A percentile compares a stretch with the other conserved stretches of the same genome.
Conservation (phyloP, 1,140 invertebrate genomes). For the Conus betulinus region DNA sequence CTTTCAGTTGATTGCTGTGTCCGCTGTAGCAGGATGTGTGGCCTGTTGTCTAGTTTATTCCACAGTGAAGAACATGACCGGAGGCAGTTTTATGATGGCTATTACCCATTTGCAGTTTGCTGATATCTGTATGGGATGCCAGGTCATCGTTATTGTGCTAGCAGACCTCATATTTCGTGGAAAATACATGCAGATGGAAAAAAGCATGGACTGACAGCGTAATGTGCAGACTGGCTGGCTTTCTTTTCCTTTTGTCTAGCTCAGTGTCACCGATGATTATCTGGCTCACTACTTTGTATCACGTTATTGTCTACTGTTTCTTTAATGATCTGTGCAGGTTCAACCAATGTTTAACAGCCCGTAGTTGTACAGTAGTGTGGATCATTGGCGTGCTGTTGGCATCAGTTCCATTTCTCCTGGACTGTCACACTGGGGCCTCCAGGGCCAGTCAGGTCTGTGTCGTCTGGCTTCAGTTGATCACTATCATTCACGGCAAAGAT, state of each 20-base stretch:
- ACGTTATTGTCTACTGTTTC: constrained; percentile 57
- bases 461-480: constrained; percentile 8
- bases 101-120: too few relatives aligned
- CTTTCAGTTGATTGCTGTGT: constrained; percentile 47
- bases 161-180: too few relatives aligned
- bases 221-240: constrained; percentile 56
- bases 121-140: too few relatives aligned
- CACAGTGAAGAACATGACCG: constrained; percentile 28
- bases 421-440: too few relatives aligned
- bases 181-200: constrained; percentile 29
- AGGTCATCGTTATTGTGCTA: too few relatives aligned
- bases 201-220: constrained; percentile 52
- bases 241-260: constrained; percentile 55
- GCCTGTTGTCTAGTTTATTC: neutral
- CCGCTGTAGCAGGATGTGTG: constrained; percentile 46
- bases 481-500: too few relatives aligned
- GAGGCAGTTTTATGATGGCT: constrained; percentile 19
- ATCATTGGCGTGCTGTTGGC: constrained; percentile 39
- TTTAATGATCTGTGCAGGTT: constrained; percentile 42
- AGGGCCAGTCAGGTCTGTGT: too few relatives aligned
- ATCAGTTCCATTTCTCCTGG: constrained; percentile 7
- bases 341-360: constrained; percentile 5
- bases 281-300: constrained; percentile 58
- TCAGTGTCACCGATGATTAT: constrained; percentile 60
- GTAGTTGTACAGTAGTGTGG: constrained; percentile 26